Conservation (phyloP, 2,113 vertebrate species). For the human region DNA sequence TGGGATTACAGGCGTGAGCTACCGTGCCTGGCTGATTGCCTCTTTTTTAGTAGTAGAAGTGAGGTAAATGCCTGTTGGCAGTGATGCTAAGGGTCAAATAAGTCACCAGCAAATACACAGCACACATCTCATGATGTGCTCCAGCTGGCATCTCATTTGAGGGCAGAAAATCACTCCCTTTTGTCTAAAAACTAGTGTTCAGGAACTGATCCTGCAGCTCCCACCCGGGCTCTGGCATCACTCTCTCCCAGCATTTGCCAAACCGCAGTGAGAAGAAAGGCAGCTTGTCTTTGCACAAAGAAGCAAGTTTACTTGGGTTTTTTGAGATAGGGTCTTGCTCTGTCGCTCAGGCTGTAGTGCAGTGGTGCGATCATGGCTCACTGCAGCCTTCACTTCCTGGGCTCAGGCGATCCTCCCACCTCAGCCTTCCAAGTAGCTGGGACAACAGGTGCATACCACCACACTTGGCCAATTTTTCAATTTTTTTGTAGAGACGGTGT, state of each 20-base stretch:
- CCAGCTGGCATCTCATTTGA: not conserved
- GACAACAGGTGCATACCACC: no score
- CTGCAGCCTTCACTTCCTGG: no score
- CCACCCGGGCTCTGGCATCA: not conserved
- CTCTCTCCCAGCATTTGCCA: not conserved
- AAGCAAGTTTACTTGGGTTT: not conserved
- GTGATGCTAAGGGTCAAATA: not conserved
- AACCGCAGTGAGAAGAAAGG: not conserved
- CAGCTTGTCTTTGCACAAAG: not conserved
- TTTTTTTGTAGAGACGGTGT: no score
- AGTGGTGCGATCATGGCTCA: no score
- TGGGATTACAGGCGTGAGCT: no score
- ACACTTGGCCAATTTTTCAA: no score
- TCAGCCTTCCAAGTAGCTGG: no score
- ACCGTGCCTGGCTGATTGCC: no score
- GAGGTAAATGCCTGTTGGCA: not conserved
- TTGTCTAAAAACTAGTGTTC: not conserved
- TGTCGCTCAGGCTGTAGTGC: no score
- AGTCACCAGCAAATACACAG: not conserved
- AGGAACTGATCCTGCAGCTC: not conserved
- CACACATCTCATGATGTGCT: not conserved
- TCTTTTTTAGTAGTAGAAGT: not conserved
- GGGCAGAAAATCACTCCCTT: not conserved
- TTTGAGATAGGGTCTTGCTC: no score
- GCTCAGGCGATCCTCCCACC: no score